phyloP scores from a whole-genome alignment of 2,888 invertebrate genomes.

The Cephalotes varians region DNA sequence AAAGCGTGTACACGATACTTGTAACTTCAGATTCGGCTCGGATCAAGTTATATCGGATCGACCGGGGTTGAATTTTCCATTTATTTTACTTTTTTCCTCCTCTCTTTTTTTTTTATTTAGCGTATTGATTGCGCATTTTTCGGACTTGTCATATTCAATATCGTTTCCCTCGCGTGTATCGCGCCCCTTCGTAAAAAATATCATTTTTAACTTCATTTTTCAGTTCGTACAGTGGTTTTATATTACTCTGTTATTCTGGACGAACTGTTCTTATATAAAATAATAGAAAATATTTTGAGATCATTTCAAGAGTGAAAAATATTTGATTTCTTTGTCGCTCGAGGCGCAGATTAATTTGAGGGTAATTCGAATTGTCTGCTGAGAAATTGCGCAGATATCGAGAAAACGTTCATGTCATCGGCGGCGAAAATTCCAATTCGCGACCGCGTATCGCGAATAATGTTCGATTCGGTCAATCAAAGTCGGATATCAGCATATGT shows the following conservation, averaged over 20 bases:
- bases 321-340: neutral
- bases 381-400: constrained; percentile 3
- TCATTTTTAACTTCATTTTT: neutral
- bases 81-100: neutral
- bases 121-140: constrained; percentile 2
- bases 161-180: neutral
- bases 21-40: constrained; percentile 8
- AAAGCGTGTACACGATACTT: neutral
- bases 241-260: neutral
- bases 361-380: neutral
- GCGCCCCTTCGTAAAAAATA: neutral
- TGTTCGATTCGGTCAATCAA: constrained; percentile 31
- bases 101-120: neutral
- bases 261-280: neutral
- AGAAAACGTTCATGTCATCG: constrained; percentile 17
- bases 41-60: constrained; percentile 2
- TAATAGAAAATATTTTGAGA: neutral
- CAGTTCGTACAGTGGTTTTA: neutral
- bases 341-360: neutral
- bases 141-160: neutral
- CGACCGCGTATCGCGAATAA: constrained; percentile 23
- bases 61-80: neutral
- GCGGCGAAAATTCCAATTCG: constrained; percentile 19
- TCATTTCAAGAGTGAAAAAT: neutral
- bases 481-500: too few relatives aligned